Percentiles rank a stretch among this genome's conserved stretches.
phyloP scores from a whole-genome alignment of 2,888 invertebrate species.

The Heterodera filipjevi region DNA sequence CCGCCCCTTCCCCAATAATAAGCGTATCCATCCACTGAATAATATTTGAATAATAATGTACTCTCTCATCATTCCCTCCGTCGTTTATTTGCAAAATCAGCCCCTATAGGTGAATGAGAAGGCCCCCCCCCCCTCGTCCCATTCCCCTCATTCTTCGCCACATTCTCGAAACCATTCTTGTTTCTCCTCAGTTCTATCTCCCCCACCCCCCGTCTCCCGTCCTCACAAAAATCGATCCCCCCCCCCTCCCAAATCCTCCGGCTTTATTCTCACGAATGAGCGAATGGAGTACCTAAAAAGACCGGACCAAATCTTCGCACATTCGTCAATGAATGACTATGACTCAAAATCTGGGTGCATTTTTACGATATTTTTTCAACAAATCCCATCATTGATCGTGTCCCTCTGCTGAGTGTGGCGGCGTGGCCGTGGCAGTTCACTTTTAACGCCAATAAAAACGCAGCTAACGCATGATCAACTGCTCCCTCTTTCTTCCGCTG shows the following conservation, averaged over 20 bases:
- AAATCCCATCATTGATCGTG: too few species aligned
- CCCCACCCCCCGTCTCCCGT: background rate
- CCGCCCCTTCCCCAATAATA: too few species aligned
- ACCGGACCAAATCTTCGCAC: background rate
- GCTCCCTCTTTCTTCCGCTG: too few species aligned
- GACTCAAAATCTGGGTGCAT: too few species aligned
- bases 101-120: background rate
- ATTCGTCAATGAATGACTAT: background rate
- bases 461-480: too few species aligned
- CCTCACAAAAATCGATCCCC: background rate
- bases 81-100: background rate
- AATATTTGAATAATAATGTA: background rate
- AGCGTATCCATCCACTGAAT: too few species aligned
- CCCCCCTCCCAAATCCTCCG: background rate
- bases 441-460: too few species aligned
- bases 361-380: too few species aligned
- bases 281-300: background rate
- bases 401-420: too few species aligned
- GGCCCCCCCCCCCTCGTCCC: background rate
- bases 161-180: slow-evolving; percentile 2
- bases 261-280: background rate
- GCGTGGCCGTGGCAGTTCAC: too few species aligned
- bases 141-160: background rate
- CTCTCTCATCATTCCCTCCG: background rate
- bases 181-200: background rate